phyloP scores from a whole-genome alignment of 2,797 vertebrate species.

The Discoglossus pictus region DNA sequence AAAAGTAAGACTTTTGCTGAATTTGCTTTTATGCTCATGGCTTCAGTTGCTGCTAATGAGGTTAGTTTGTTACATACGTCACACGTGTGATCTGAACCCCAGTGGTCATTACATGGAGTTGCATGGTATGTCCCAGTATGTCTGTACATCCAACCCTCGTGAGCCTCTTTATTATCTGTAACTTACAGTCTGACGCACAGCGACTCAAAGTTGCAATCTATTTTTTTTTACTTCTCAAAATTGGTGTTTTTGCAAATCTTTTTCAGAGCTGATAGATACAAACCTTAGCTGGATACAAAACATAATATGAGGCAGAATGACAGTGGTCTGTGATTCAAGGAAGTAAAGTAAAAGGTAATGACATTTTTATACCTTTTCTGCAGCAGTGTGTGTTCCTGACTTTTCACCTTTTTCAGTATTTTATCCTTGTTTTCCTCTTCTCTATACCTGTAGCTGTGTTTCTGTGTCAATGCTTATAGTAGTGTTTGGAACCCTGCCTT shows the following conservation, averaged over 20 bases:
- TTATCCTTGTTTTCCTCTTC: slow-evolving; percentile 49
- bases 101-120: too few species aligned
- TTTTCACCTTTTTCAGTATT: slow-evolving; percentile 51
- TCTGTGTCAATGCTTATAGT: neutral
- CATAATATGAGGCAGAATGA: slow-evolving; percentile 82
- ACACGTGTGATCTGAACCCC: too few species aligned
- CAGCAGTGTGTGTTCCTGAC: slow-evolving; percentile 70
- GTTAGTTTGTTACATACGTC: too few species aligned
- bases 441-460: neutral
- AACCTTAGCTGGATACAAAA: slow-evolving; percentile 86
- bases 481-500: too few species aligned
- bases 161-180: slow-evolving; percentile 53
- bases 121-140: too few species aligned
- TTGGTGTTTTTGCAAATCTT: slow-evolving; percentile 80
- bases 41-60: too few species aligned
- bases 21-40: too few species aligned
- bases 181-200: slow-evolving; percentile 55
- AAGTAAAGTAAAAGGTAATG: slow-evolving; percentile 80
- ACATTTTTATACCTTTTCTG: slow-evolving; percentile 74
- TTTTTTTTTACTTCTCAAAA: slow-evolving; percentile 76
- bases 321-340: slow-evolving; percentile 80
- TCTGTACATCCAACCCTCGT: too few species aligned
- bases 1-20: too few species aligned
- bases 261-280: slow-evolving; percentile 86
- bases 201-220: slow-evolving; percentile 57